Evolutionary conservation across 23 tunicate genomes (phyloP).

Genomic region (Oikopleura albicans): DNA sequence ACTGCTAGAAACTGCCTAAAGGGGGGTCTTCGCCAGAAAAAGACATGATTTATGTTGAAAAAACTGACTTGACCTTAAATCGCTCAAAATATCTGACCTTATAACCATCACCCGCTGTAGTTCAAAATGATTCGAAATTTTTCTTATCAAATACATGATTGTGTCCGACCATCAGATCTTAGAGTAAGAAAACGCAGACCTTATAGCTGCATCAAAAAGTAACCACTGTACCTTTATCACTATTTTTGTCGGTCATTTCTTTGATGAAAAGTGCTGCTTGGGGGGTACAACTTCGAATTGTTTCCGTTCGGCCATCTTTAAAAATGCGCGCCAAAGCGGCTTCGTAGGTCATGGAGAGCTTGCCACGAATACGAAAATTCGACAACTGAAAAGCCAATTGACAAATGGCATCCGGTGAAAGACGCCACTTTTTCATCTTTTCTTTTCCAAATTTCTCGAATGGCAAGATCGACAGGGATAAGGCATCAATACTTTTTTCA

Average conservation of each 20-base stretch:
- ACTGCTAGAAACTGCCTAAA: too few species aligned
- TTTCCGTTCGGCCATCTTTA: slow-evolving; percentile 8
- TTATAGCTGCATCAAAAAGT: too few species aligned
- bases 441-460: not conserved
- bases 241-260: not conserved
- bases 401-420: slow-evolving; percentile 11
- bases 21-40: too few species aligned
- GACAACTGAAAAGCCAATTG: not conserved
- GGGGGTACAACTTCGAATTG: not conserved
- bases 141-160: too few species aligned
- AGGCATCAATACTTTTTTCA: not conserved
- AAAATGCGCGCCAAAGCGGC: not conserved
- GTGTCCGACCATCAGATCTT: too few species aligned
- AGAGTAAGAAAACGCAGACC: too few species aligned
- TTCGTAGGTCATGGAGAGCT: slow-evolving; percentile 5
- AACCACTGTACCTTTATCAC: not conserved
- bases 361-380: not conserved
- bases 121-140: too few species aligned
- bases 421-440: not conserved
- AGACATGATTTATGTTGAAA: too few species aligned
- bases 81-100: too few species aligned
- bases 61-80: too few species aligned
- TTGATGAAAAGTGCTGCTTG: not conserved
- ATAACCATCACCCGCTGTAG: too few species aligned
- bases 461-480: not conserved